phyloP scores from a whole-genome alignment of 2,888 invertebrate genomes.

The Watsonalla binaria region DNA sequence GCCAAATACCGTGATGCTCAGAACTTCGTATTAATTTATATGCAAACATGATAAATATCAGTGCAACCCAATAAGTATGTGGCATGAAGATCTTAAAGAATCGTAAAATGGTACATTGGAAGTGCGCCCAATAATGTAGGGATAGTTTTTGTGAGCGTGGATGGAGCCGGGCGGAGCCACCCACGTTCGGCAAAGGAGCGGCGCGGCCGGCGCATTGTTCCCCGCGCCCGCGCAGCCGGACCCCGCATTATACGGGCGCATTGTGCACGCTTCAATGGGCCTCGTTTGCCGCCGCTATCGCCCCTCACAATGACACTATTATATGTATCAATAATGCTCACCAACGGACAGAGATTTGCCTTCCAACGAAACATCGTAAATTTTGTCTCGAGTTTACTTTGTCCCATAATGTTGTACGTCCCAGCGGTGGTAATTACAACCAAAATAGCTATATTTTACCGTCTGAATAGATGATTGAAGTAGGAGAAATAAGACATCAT shows the following conservation, averaged over 20 bases:
- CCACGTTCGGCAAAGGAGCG: constrained; percentile 65
- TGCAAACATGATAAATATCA: not conserved
- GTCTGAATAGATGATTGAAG: not conserved
- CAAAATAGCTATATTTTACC: constrained; percentile 6
- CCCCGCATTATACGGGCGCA: constrained; percentile 72
- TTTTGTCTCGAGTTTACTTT: constrained; percentile 48
- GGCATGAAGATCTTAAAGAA: constrained; percentile 3
- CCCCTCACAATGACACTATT: constrained; percentile 71
- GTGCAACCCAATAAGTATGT: not conserved
- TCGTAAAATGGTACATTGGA: constrained; percentile 23
- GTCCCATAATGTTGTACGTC: constrained; percentile 37
- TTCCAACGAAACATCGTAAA: constrained; percentile 67
- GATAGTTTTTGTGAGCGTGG: constrained; percentile 56
- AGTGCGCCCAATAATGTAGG: constrained; percentile 38
- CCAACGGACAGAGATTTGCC: constrained; percentile 45
- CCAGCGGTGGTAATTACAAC: constrained; percentile 21
- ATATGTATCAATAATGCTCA: constrained; percentile 61
- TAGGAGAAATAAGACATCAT: not conserved
- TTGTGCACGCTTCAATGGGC: constrained; percentile 73
- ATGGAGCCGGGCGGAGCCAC: constrained; percentile 39
- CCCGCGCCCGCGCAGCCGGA: constrained; percentile 55
- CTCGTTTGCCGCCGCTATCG: constrained; percentile 68
- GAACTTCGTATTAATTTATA: constrained; percentile 9
- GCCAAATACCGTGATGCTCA: constrained; percentile 4
- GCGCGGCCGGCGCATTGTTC: constrained; percentile 58